These are phyloP conservation scores for Hydrotaea cyrtoneurina DNA, from an alignment of 2,888 invertebrate species.

Conservation along the genomic window DNA sequence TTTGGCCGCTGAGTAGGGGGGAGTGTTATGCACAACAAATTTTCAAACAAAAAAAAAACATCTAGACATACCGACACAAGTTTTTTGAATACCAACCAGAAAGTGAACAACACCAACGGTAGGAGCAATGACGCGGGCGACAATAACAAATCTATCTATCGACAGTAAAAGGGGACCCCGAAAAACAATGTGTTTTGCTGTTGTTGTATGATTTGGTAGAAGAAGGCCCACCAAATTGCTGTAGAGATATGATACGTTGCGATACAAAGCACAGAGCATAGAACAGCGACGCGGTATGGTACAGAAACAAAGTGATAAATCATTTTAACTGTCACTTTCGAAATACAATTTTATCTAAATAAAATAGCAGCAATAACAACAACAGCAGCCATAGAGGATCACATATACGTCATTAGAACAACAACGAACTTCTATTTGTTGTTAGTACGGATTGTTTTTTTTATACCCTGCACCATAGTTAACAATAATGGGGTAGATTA, in stretches of 20 bases:
- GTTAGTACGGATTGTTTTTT: no score
- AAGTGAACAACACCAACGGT: background rate
- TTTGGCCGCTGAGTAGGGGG: background rate
- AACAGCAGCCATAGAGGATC: slow-evolving; percentile 43
- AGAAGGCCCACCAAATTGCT: slow-evolving; percentile 34
- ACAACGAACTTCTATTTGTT: slow-evolving; percentile 42
- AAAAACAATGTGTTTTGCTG: slow-evolving; percentile 42
- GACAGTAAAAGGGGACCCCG: background rate
- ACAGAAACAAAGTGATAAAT: slow-evolving; percentile 78
- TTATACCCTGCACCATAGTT: no score
- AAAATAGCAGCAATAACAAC: slow-evolving; percentile 24
- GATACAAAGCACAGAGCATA: background rate
- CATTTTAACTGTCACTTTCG: slow-evolving; percentile 81
- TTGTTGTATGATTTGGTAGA: slow-evolving; percentile 42
- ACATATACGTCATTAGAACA: slow-evolving; percentile 16
- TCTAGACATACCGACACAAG: slow-evolving; percentile 18
- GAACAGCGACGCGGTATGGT: slow-evolving; percentile 57
- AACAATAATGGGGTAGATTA: no score
- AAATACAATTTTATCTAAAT: slow-evolving; percentile 80
- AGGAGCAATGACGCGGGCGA: background rate
- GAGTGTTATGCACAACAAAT: slow-evolving; percentile 19
- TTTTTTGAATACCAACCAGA: slow-evolving; percentile 9
- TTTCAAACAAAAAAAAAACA: slow-evolving; percentile 23
- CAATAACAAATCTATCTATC: background rate
- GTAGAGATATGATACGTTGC: background rate